Conservation (phyloP, 2,888 invertebrate species). For the Nomada lathburiana region DNA sequence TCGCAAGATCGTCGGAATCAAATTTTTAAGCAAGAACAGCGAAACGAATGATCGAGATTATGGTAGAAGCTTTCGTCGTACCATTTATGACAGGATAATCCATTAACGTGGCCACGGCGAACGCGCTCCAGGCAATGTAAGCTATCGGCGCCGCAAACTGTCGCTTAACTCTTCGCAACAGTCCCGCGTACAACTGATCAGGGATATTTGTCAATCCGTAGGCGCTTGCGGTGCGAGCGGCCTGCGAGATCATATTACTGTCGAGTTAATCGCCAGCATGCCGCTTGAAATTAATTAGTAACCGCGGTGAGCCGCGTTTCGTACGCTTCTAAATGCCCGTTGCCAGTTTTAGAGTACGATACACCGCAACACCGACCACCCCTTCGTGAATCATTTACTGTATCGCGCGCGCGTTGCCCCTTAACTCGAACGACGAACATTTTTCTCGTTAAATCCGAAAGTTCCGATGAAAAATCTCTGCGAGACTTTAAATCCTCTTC, state of each 20-base stretch:
- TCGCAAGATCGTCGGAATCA: too few species aligned
- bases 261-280: constrained; percentile 52
- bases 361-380: constrained; percentile 24
- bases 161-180: constrained; percentile 42
- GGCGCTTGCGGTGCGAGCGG: constrained; percentile 6
- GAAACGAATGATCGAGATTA: constrained; percentile 41
- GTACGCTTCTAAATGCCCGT: constrained; percentile 51
- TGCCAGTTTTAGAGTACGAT: constrained; percentile 35
- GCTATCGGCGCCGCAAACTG: constrained; percentile 10
- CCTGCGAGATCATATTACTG: constrained; percentile 54
- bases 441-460: not conserved
- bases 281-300: constrained; percentile 62
- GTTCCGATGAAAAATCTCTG: too few species aligned
- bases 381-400: constrained; percentile 8
- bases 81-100: constrained; percentile 28
- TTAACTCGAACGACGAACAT: too few species aligned
- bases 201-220: constrained; percentile 53
- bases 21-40: not conserved
- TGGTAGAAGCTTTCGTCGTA: not conserved
- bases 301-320: constrained; percentile 49
- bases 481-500: too few species aligned
- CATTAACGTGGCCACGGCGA: constrained; percentile 20
- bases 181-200: constrained; percentile 25
- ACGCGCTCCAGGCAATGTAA: not conserved
- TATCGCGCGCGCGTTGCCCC: not conserved